A percentile compares a stretch with the other conserved stretches of the same genome.
Conservation (phyloP, 2,113 vertebrate genomes). For the Tachysurus fulvidraco region DNA sequence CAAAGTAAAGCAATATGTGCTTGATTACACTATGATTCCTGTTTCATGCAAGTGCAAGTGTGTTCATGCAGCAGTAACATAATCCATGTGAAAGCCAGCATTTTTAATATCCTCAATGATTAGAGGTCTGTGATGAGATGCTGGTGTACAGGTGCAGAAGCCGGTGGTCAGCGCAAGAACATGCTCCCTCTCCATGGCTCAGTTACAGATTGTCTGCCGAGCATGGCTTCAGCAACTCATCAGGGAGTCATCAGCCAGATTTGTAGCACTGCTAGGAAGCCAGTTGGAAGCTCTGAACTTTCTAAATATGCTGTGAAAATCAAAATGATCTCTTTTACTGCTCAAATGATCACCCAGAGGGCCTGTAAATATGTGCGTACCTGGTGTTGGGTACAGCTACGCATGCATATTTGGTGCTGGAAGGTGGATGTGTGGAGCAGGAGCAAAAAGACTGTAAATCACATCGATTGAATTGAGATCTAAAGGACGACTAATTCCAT, state of each 20-base stretch:
- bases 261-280: constrained; percentile 35
- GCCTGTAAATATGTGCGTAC: constrained; percentile 33
- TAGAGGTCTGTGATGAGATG: constrained; percentile 46
- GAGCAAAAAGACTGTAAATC: constrained; percentile 8
- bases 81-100: constrained; percentile 52
- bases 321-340: constrained; percentile 34
- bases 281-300: constrained; percentile 41
- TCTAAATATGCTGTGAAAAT: constrained; percentile 51
- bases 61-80: constrained; percentile 28
- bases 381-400: constrained; percentile 18
- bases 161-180: constrained; percentile 39
- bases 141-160: constrained; percentile 47
- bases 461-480: neutral
- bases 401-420: constrained; percentile 19
- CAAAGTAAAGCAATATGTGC: constrained; percentile 14
- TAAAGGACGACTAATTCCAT: neutral
- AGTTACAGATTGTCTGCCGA: constrained; percentile 42
- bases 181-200: constrained; percentile 17
- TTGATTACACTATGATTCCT: constrained; percentile 25
- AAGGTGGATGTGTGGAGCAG: constrained; percentile 14
- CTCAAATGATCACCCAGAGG: constrained; percentile 24
- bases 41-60: neutral
- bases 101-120: constrained; percentile 57
- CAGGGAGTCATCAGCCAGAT: constrained; percentile 34
- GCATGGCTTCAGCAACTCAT: constrained; percentile 36